Conservation (phyloP, 1,140 invertebrate genomes). For the Papilio helenus region DNA sequence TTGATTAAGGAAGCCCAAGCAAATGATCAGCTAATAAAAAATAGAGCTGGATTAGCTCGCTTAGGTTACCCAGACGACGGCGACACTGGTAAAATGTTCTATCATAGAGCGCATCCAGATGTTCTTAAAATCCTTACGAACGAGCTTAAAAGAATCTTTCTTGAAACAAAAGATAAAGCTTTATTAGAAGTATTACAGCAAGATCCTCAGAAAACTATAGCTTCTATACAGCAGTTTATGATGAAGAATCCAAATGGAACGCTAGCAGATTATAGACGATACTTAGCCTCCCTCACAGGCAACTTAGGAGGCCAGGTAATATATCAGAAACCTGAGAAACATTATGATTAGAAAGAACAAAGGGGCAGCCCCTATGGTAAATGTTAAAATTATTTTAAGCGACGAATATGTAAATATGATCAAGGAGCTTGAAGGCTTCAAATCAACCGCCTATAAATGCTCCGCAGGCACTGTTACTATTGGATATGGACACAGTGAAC, state of each 20-base stretch:
- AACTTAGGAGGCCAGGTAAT: neutral
- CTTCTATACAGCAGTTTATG: constrained; percentile 4
- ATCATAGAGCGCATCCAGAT: constrained; percentile 3
- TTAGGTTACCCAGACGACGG: neutral
- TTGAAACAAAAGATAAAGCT: constrained; percentile 5
- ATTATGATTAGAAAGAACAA: constrained; percentile 5
- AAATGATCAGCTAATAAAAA: constrained; percentile 5
- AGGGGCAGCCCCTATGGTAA: too few relatives aligned
- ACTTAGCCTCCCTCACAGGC: constrained; percentile 2
- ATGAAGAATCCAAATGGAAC: constrained; percentile 1
- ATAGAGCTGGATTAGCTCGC: constrained; percentile 3
- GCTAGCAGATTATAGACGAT: constrained; percentile 4
- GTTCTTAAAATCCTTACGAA: neutral
- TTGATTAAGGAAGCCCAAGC: constrained; percentile 3
- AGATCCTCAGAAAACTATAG: constrained; percentile 4
- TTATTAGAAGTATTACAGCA: constrained; percentile 5
- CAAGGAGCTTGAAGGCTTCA: constrained; percentile 3
- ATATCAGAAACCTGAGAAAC: constrained; percentile 4
- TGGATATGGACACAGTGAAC: constrained; percentile 1
- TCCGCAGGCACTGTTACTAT: constrained; percentile 3
- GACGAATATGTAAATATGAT: neutral
- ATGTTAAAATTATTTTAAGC: too few relatives aligned
- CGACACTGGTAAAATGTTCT: constrained; percentile 4
- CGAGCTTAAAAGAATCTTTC: constrained; percentile 4
- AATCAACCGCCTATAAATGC: constrained; percentile 1